These are phyloP conservation scores for Sinopyrophorus schimmeli DNA, from an alignment of 2,888 invertebrate species.

Conservation along the genomic window DNA sequence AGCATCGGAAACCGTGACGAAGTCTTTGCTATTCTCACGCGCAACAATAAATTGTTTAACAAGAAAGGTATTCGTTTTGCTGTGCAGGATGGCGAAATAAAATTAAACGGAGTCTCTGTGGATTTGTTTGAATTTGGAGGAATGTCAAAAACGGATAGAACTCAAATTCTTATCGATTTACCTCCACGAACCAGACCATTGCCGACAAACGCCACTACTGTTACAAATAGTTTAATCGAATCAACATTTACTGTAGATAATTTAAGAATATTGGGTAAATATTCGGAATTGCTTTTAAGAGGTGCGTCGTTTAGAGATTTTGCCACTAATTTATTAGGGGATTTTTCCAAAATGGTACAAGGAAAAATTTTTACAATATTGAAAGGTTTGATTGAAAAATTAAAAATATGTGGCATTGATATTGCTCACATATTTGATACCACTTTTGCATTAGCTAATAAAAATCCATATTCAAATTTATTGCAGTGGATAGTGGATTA, in stretches of 20 bases:
- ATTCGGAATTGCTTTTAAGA: conserved; percentile 4
- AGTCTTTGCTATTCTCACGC: conserved; percentile 60
- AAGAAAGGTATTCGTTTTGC: conserved; percentile 52
- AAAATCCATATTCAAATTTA: conserved; percentile 9
- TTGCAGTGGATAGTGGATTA: conserved; percentile 21
- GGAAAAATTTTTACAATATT: conserved; percentile 19
- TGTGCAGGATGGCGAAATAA: conserved; percentile 42
- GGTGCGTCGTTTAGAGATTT: conserved; percentile 1
- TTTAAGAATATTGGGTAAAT: background rate
- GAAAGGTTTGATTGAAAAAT: conserved; percentile 15
- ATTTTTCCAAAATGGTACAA: conserved; percentile 18
- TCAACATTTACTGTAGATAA: conserved; percentile 1
- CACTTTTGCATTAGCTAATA: conserved; percentile 10
- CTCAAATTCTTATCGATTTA: conserved; percentile 34
- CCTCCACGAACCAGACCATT: conserved; percentile 25
- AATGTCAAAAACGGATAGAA: conserved; percentile 38
- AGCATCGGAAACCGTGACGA: conserved; percentile 61
- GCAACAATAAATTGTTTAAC: conserved; percentile 61
- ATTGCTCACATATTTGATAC: conserved; percentile 1
- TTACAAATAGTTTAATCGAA: background rate
- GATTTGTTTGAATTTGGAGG: conserved; percentile 43
- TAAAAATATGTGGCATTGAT: conserved; percentile 2
- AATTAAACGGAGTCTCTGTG: conserved; percentile 43
- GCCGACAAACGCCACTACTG: background rate
- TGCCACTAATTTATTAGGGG: conserved; percentile 2